phyloP scores from a whole-genome alignment of 2,797 vertebrate genomes.

The Coccyzus lansbergi region DNA sequence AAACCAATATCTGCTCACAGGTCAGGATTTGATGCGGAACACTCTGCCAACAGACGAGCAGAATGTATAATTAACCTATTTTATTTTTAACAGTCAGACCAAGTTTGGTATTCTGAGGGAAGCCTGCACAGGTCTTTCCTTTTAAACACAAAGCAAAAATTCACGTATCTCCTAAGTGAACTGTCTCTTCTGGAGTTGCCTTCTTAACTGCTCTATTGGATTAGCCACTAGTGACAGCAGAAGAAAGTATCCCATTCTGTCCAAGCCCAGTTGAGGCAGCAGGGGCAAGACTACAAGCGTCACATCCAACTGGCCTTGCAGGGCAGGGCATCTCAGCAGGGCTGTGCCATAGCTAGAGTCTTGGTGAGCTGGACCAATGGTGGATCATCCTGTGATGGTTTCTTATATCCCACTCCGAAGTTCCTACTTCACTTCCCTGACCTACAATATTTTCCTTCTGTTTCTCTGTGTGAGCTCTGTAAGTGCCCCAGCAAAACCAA shows the following conservation, averaged over 20 bases:
- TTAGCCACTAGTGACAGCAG: not conserved
- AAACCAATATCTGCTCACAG: not conserved
- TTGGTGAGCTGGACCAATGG: not conserved
- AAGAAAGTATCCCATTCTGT: not conserved
- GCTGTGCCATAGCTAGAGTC: not conserved
- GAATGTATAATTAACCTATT: not conserved
- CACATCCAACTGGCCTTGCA: not conserved
- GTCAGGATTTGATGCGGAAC: not conserved
- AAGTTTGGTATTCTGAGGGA: not conserved
- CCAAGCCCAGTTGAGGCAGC: not conserved
- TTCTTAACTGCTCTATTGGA: not conserved
- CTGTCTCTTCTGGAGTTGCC: not conserved
- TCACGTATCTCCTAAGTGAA: not conserved
- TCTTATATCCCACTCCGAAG: conserved; percentile 5
- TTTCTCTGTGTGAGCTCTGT: not conserved
- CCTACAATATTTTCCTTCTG: not conserved
- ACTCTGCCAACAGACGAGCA: not conserved
- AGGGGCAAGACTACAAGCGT: not conserved
- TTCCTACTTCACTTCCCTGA: conserved; percentile 2
- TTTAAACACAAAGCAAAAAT: not conserved
- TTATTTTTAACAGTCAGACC: not conserved
- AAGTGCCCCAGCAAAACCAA: not conserved
- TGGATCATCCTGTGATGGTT: not conserved
- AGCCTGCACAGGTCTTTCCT: not conserved
- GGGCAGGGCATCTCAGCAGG: not conserved